Conservation (phyloP, 92 coral and sea anemone species). For the Metridium senile region DNA sequence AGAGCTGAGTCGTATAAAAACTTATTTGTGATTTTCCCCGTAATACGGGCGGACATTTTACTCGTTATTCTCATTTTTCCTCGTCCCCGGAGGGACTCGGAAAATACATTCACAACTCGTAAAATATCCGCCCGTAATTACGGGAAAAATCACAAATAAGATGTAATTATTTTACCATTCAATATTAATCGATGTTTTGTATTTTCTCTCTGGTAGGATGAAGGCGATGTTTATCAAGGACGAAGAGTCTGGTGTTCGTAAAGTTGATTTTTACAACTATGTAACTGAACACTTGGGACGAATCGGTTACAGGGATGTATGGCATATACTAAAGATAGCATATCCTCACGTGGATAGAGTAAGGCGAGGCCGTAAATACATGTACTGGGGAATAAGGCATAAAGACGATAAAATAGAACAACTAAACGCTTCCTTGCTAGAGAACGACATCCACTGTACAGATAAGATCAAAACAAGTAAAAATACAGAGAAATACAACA, state of each 20-base stretch:
- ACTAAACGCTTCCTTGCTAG: neutral
- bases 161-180: neutral
- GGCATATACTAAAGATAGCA: conserved; percentile 47
- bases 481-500: neutral
- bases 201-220: conserved; percentile 18
- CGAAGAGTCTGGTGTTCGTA: conserved; percentile 33
- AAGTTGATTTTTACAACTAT: conserved; percentile 32
- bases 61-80: too few relatives aligned
- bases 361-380: conserved; percentile 38
- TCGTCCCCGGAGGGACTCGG: too few relatives aligned
- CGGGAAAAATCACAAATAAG: too few relatives aligned
- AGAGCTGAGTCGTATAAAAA: too few relatives aligned
- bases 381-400: conserved; percentile 47
- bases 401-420: neutral
- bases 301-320: conserved; percentile 38
- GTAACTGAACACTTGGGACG: conserved; percentile 28
- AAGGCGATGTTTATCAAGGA: conserved; percentile 27
- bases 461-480: too few relatives aligned
- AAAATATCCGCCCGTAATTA: too few relatives aligned
- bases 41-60: too few relatives aligned
- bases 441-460: neutral
- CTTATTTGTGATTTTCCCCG: too few relatives aligned
- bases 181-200: neutral
- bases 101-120: too few relatives aligned
- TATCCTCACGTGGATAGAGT: conserved; percentile 46